These are phyloP conservation scores for Pandemis cinnamomeana DNA, from an alignment of 2,888 invertebrate species.

Conservation along the genomic window DNA sequence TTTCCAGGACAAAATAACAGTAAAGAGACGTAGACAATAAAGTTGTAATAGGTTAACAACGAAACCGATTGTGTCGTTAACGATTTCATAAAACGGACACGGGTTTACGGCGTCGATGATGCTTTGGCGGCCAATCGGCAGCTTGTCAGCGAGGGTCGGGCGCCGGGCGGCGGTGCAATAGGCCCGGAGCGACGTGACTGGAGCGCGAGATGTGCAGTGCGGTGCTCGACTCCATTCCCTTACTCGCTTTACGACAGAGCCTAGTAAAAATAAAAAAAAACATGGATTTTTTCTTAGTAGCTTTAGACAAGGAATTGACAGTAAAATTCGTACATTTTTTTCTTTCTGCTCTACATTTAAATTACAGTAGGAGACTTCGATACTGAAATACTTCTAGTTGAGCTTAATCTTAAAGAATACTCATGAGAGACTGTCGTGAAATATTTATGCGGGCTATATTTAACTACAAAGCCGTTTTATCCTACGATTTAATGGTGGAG, in stretches of 20 bases:
- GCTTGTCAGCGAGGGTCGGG: conserved; percentile 48
- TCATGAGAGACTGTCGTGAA: too few species aligned
- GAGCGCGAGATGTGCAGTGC: conserved; percentile 51
- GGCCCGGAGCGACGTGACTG: conserved; percentile 62
- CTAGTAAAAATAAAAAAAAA: conserved; percentile 1
- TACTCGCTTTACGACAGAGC: neutral
- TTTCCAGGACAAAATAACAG: conserved; percentile 53
- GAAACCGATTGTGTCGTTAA: conserved; percentile 53
- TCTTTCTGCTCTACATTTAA: neutral
- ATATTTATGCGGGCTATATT: too few species aligned
- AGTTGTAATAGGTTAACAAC: conserved; percentile 59
- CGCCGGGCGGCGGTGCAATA: conserved; percentile 46
- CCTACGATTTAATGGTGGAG: too few species aligned
- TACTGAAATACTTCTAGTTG: neutral
- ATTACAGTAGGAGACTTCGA: neutral
- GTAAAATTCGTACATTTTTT: neutral
- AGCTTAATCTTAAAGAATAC: too few species aligned
- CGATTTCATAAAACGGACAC: conserved; percentile 61
- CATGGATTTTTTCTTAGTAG: neutral
- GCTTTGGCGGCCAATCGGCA: conserved; percentile 58
- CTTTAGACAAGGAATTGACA: neutral
- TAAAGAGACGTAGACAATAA: conserved; percentile 50
- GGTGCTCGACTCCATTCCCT: conserved; percentile 33
- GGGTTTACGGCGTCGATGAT: conserved; percentile 63
- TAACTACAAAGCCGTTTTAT: too few species aligned